Conservation (phyloP, 2,797 vertebrate genomes). For the Clarias laeviceps region DNA sequence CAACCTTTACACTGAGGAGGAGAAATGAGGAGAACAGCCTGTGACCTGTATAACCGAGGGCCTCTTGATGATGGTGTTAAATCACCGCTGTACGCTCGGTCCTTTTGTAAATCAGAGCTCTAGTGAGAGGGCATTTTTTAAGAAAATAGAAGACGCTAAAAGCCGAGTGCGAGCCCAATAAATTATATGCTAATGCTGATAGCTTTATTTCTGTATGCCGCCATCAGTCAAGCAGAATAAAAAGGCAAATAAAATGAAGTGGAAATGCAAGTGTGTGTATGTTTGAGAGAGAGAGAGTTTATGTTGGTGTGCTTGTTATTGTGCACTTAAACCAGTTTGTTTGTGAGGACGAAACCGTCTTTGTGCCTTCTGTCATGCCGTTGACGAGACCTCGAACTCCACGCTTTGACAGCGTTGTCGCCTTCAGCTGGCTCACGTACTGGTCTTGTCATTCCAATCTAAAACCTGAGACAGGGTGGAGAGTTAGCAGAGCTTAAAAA, state of each 20-base stretch:
- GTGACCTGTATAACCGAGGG: constrained; percentile 23
- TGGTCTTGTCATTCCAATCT: constrained; percentile 32
- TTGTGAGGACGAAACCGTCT: constrained; percentile 20
- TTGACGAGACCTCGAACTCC: constrained; percentile 37
- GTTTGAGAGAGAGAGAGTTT: not conserved
- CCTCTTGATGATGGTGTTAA: constrained; percentile 29
- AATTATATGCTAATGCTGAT: constrained; percentile 71
- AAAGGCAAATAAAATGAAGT: constrained; percentile 16
- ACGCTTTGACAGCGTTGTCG: constrained; percentile 35
- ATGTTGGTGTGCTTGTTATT: constrained; percentile 10
- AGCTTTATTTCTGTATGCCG: constrained; percentile 67
- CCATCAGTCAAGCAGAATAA: constrained; percentile 61
- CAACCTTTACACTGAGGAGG: constrained; percentile 2
- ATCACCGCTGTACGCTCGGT: constrained; percentile 15
- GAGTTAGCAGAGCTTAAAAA: constrained; percentile 8
- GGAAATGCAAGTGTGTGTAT: constrained; percentile 1
- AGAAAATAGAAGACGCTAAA: constrained; percentile 40
- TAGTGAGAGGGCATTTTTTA: not conserved
- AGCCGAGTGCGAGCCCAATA: constrained; percentile 56
- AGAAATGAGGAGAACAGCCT: constrained; percentile 20
- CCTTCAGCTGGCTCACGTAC: constrained; percentile 36
- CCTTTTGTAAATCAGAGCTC: constrained; percentile 35
- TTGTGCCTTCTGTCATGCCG: constrained; percentile 19
- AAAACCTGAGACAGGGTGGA: constrained; percentile 23
- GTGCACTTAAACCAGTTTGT: constrained; percentile 26